Conservation (phyloP, 2,888 invertebrate species). For the Nomada fabriciana region DNA sequence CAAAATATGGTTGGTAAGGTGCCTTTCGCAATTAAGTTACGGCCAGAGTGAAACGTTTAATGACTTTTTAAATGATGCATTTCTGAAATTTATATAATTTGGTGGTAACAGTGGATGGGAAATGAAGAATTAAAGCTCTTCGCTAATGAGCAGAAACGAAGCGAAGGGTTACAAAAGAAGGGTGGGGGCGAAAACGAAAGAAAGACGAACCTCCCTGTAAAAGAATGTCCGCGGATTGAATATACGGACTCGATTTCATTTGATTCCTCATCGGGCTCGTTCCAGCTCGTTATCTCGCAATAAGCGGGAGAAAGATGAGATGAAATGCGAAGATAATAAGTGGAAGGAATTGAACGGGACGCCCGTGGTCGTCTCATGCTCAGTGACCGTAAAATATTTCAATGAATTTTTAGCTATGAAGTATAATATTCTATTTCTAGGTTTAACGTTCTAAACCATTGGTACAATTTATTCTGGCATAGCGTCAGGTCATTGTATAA, state of each 20-base stretch:
- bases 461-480: background rate
- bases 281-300: conserved; percentile 64
- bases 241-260: conserved; percentile 53
- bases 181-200: background rate
- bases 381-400: conserved; percentile 49
- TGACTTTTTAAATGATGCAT: background rate
- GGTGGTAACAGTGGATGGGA: conserved; percentile 4
- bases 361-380: conserved; percentile 27
- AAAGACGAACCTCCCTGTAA: conserved; percentile 35
- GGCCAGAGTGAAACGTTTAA: no score
- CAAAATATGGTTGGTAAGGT: no score
- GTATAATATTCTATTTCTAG: background rate
- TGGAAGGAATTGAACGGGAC: conserved; percentile 45
- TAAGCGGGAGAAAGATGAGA: conserved; percentile 51
- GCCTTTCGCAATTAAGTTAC: background rate
- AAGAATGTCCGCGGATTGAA: conserved; percentile 52
- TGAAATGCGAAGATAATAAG: conserved; percentile 50
- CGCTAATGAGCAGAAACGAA: conserved; percentile 50
- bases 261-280: conserved; percentile 58
- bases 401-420: conserved; percentile 38
- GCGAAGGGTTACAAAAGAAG: conserved; percentile 10
- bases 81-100: conserved; percentile 9
- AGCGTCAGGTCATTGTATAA: no score
- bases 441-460: background rate
- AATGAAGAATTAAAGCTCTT: conserved; percentile 10